Conservation (phyloP, 2,797 vertebrate genomes). For the Mus caroli region DNA sequence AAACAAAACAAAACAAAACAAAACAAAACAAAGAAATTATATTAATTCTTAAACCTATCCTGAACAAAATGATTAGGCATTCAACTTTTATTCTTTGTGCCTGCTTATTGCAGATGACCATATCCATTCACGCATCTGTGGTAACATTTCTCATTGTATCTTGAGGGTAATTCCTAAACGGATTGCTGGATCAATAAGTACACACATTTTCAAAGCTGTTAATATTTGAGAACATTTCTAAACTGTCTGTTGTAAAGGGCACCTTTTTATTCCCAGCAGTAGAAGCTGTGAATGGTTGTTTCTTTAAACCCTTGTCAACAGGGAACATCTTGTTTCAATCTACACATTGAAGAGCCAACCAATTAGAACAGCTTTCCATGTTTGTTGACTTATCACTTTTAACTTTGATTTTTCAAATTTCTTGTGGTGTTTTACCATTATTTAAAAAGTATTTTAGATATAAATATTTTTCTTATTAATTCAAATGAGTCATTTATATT, state of each 20-base stretch:
- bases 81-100: background rate
- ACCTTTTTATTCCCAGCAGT: background rate
- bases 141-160: constrained; percentile 16
- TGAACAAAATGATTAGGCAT: background rate
- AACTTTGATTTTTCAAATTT: constrained; percentile 46
- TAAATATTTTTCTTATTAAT: background rate
- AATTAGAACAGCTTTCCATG: constrained; percentile 17
- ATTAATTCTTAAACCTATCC: background rate
- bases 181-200: background rate
- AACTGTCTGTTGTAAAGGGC: constrained; percentile 11
- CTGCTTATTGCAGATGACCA: background rate
- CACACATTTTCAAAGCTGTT: constrained; percentile 26
- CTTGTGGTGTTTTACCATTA: background rate
- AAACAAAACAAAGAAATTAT: background rate
- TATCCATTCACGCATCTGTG: constrained; percentile 25
- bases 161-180: constrained; percentile 45
- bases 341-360: constrained; percentile 40
- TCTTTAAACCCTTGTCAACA: constrained; percentile 1
- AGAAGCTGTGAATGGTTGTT: background rate
- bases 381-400: background rate
- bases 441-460: constrained; percentile 34
- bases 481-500: constrained; percentile 3
- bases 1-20: too few species aligned
- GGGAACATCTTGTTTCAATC: constrained; percentile 12
- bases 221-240: constrained; percentile 17